Evolutionary conservation across 2,113 vertebrate species (phyloP), one percentile per base, ranked within the genome.

Genomic region (Camelus bactrianus): DNA sequence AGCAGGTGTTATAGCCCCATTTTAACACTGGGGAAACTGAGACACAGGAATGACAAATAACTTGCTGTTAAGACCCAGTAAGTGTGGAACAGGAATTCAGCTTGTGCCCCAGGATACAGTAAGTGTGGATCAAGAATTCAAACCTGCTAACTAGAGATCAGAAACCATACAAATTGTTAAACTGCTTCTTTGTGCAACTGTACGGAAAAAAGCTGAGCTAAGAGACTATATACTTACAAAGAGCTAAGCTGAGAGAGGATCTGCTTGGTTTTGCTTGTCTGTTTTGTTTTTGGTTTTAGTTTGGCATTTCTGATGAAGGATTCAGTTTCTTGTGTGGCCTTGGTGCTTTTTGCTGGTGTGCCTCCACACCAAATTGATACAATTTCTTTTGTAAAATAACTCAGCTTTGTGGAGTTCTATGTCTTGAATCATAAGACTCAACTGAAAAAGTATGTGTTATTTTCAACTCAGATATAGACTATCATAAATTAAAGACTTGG

Each of bases 401-500:
- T 52, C 48, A 90, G 46, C 8, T 85, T 56, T 75, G n/a, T 58
- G 20, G 11, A 95, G 24, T 35, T 58, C n/a, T 84, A 6, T 67
- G 92, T 38, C 32, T 75, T 8, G 2, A n/a, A 82, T 72, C 62
- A 93, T 35, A 93, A 95, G 22, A 30, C 14, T 70, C 14, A 12
- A 50, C 7, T 73, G 12, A 91, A 80, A 79, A 93, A 30, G 3
- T 56, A 79, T 28, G 0, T 50, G 1, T 62, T 54, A 65, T 89
- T 89, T 95, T 79, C 56, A 85, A 32, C 15, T 24, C n/a, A 50
- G 35, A 67, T 84, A 65, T 11, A 87, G n/a, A 67, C 16, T 17
- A 50, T 32, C 28, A 8, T 67, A 94, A 95, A 46, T 75, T 86
- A 92, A 94, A 93, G 16, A 93, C 24, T 58, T 60, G 32, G 13